A percentile compares a stretch with the other conserved stretches of the same genome.
Conservation (phyloP, 2,888 invertebrate genomes). For the Linhomoeus sp. region DNA sequence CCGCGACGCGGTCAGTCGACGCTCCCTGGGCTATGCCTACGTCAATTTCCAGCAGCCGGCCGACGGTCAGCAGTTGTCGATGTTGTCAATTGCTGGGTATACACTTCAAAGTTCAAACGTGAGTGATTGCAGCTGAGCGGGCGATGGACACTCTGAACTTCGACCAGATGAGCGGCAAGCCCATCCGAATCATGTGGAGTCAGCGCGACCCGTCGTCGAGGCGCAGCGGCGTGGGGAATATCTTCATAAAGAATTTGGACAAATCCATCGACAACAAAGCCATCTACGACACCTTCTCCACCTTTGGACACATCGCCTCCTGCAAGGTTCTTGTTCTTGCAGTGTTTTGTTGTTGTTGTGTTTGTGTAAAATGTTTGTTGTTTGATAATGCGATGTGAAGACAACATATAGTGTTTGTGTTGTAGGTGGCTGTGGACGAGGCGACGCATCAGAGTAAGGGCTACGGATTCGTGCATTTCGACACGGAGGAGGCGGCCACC, state of each 20-base stretch:
- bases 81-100: neutral
- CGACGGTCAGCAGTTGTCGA: slow-evolving; percentile 54
- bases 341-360: neutral
- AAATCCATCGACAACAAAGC: slow-evolving; percentile 97
- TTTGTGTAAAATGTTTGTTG: too few relatives aligned
- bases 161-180: slow-evolving; percentile 84
- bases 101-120: too few relatives aligned
- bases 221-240: slow-evolving; percentile 95
- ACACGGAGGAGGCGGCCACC: too few relatives aligned
- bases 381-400: too few relatives aligned
- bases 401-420: too few relatives aligned
- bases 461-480: too few relatives aligned
- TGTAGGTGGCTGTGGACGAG: too few relatives aligned
- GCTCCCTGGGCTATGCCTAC: slow-evolving; percentile 96
- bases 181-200: slow-evolving; percentile 99
- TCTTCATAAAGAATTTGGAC: slow-evolving; percentile 96
- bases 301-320: slow-evolving; percentile 93
- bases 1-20: slow-evolving; percentile 86
- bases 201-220: slow-evolving; percentile 94
- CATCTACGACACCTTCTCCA: slow-evolving; percentile 95
- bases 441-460: too few relatives aligned
- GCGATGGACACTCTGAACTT: slow-evolving; percentile 99
- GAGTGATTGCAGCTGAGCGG: slow-evolving; percentile 81
- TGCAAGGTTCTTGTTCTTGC: slow-evolving; percentile 51
- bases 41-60: slow-evolving; percentile 99